Evolutionary conservation across 1,140 invertebrate species (phyloP).

Genomic region (Thaumetopoea pityocampa): DNA sequence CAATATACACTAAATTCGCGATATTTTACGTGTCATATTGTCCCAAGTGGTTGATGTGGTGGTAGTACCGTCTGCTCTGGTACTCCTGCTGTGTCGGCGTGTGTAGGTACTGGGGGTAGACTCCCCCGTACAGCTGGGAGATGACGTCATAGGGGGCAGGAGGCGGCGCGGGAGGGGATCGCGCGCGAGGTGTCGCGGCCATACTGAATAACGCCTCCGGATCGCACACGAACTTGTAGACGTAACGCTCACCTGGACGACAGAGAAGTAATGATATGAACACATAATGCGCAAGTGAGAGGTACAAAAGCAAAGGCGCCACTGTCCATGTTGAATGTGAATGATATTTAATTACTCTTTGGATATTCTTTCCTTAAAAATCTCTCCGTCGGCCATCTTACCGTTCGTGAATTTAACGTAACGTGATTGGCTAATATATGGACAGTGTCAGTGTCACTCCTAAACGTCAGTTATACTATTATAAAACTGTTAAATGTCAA

Average conservation of each 20-base stretch:
- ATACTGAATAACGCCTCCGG: slow-evolving; percentile 94
- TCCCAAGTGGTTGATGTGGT: slow-evolving; percentile 15
- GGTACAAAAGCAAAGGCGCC: background rate
- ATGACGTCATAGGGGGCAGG: slow-evolving; percentile 43
- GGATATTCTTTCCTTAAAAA: too few relatives aligned
- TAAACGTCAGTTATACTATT: too few relatives aligned
- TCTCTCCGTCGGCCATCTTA: too few relatives aligned
- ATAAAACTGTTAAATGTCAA: too few relatives aligned
- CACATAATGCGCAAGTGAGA: background rate
- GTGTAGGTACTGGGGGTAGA: slow-evolving; percentile 36
- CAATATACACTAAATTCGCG: background rate
- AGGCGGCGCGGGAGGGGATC: slow-evolving; percentile 28
- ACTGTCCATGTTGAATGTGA: too few relatives aligned
- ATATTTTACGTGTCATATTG: slow-evolving; percentile 15
- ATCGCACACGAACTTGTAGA: slow-evolving; percentile 97
- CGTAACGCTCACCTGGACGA: slow-evolving; percentile 89
- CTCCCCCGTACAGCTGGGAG: slow-evolving; percentile 34
- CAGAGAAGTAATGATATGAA: background rate
- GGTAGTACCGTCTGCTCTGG: slow-evolving; percentile 18
- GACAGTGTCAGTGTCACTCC: too few relatives aligned
- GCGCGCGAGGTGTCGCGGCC: slow-evolving; percentile 75
- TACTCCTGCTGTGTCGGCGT: slow-evolving; percentile 8
- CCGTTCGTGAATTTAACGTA: too few relatives aligned
- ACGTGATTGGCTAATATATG: too few relatives aligned
- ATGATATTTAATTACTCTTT: too few relatives aligned